Evolutionary conservation across 2,888 invertebrate species (phyloP).

Genomic region (Drosophila putrida): DNA sequence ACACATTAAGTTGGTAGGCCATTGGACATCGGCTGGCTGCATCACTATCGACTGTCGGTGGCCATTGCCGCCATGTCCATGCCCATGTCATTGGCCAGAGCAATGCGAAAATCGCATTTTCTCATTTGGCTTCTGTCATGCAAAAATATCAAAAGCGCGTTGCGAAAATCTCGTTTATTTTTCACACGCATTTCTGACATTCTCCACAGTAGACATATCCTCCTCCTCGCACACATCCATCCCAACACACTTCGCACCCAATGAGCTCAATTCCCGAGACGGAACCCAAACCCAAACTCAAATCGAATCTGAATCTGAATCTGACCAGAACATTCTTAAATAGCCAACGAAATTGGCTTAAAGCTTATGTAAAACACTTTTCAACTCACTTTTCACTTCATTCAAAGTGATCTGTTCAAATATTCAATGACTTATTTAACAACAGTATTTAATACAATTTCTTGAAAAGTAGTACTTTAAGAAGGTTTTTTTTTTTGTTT

Average conservation of each 20-base stretch:
- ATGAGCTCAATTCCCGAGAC: conserved; percentile 60
- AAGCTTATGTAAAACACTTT: conserved; percentile 26
- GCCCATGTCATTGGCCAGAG: conserved; percentile 77
- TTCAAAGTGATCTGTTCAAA: background rate
- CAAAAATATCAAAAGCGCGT: conserved; percentile 78
- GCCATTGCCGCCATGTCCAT: conserved; percentile 69
- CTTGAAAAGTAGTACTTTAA: no score
- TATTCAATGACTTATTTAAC: background rate
- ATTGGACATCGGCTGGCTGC: conserved; percentile 69
- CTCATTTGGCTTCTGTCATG: conserved; percentile 80
- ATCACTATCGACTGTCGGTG: conserved; percentile 43
- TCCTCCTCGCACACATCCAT: conserved; percentile 3
- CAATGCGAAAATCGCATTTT: conserved; percentile 80
- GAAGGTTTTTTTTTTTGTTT: no score
- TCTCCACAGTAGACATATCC: conserved; percentile 42
- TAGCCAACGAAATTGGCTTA: conserved; percentile 44
- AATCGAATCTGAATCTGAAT: conserved; percentile 16
- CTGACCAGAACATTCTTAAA: conserved; percentile 40
- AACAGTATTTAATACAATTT: background rate
- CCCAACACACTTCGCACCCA: conserved; percentile 28
- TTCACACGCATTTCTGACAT: conserved; percentile 78
- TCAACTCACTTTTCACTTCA: background rate
- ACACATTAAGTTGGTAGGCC: conserved; percentile 77
- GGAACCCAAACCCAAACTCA: conserved; percentile 41
- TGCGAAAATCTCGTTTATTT: conserved; percentile 81